These are phyloP conservation scores for Gadopsis bispinosus DNA, from an alignment of 2,797 vertebrate genomes.

Conservation along the genomic window DNA sequence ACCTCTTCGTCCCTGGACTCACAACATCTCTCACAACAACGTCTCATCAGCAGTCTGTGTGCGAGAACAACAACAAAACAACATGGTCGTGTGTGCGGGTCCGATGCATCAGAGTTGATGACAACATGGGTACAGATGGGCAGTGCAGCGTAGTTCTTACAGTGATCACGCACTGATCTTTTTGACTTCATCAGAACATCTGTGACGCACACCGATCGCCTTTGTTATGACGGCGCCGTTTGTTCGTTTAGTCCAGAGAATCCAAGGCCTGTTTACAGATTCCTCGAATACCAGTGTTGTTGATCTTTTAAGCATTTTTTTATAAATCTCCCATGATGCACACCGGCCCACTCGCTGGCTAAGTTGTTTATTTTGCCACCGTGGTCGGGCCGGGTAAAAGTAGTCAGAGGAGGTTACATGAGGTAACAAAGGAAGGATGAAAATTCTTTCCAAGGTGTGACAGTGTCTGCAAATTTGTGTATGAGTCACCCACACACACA, in stretches of 20 bases:
- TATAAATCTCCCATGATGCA: slow-evolving; percentile 25
- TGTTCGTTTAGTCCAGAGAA: slow-evolving; percentile 27
- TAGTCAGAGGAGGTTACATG: slow-evolving; percentile 50
- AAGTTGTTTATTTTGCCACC: slow-evolving; percentile 41
- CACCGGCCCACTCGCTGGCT: background rate
- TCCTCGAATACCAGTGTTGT: slow-evolving; percentile 52
- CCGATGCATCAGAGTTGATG: slow-evolving; percentile 39
- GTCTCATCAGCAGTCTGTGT: slow-evolving; percentile 35
- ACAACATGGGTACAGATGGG: slow-evolving; percentile 54
- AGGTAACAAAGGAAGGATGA: slow-evolving; percentile 36
- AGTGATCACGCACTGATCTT: slow-evolving; percentile 28
- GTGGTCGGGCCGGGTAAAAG: slow-evolving; percentile 45
- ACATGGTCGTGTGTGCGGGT: slow-evolving; percentile 9
- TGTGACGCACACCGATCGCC: slow-evolving; percentile 45
- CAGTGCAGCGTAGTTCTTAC: background rate
- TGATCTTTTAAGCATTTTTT: background rate
- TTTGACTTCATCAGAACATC: slow-evolving; percentile 31
- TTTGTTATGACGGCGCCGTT: slow-evolving; percentile 48
- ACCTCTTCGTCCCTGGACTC: slow-evolving; percentile 49
- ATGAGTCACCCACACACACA: slow-evolving; percentile 56
- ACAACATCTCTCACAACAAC: slow-evolving; percentile 29
- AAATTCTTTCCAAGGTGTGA: slow-evolving; percentile 54
- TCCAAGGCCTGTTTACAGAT: slow-evolving; percentile 61
- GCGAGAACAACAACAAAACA: slow-evolving; percentile 21
- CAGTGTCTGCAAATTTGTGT: slow-evolving; percentile 39